phyloP scores from a whole-genome alignment of 2,113 vertebrate species.

The Egretta garzetta region DNA sequence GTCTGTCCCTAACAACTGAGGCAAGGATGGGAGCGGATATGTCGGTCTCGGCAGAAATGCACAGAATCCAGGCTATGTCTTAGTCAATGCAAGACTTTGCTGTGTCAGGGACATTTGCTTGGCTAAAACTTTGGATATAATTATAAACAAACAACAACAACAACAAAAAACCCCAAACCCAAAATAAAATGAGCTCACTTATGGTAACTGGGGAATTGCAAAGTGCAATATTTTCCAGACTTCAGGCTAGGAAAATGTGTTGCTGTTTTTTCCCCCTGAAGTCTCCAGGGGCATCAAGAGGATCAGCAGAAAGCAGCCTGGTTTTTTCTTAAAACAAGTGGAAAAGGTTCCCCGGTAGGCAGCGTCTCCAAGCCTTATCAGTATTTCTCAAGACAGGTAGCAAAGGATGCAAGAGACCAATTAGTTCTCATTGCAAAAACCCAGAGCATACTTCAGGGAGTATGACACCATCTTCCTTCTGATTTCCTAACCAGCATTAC shows the following conservation, averaged over 20 bases:
- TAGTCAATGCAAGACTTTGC: background rate
- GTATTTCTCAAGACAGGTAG: background rate
- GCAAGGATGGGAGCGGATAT: background rate
- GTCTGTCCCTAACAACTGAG: fast-evolving
- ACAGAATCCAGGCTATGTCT: background rate
- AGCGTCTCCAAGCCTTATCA: background rate
- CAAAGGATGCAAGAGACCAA: background rate
- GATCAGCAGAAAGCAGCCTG: background rate
- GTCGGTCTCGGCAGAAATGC: background rate
- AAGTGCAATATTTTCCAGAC: conserved; percentile 50
- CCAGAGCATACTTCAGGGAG: background rate
- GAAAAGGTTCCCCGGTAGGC: background rate
- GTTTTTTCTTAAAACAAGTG: background rate
- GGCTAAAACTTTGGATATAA: background rate
- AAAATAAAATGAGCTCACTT: conserved; percentile 37
- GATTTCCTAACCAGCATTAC: background rate
- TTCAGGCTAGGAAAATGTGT: conserved; percentile 55
- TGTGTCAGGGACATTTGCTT: background rate
- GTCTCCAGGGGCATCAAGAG: conserved; percentile 3
- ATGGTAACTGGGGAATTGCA: background rate
- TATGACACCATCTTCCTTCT: background rate
- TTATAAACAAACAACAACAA: background rate
- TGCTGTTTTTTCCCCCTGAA: background rate
- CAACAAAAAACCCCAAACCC: background rate
- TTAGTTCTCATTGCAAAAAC: background rate